Base-by-base conservation (phyloP, 2,113 vertebrate species). In the Vimba vimba region DNA sequence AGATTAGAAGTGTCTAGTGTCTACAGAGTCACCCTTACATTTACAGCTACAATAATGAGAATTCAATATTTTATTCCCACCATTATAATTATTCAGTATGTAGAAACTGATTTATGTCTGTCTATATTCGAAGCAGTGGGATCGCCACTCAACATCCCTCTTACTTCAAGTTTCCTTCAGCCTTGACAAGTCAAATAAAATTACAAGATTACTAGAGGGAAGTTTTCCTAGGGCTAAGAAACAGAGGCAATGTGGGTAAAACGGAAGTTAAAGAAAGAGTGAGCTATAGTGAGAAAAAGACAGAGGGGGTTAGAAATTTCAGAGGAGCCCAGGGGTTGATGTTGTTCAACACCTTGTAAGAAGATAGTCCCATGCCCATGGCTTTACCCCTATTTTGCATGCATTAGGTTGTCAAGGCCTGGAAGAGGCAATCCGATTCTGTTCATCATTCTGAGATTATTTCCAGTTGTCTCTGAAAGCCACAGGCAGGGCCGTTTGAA, bases 321-420 rank as follows among this genome's bases (percentile, higher is more conserved):
- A 39, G 79, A 79, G 60, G 47, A 77, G 52, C 57, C 52, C 64
- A 47, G 9, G 69, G 76, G 75, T 73, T 77, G 79, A 85, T 87
- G 79, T 79, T 87, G 88, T 84, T 87, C 57, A 79, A 79, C 86
- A 87, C 76, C 30, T 85, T 83, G 64, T 78, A 77, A 87, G 69
- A 85, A 82, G 84, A 85, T 88, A 83, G 74, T 39, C 68, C 66
- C 12, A 39, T 79, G 83, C 88, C 82, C 33, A 30, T 87, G 86
- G 79, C 73, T 79, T 85, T 66, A 77, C 68, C 83, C 43, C 85
- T 82, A 86, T 85, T 93, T 91, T 88, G 85, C 90, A 91, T 91
- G 91, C 92, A 92, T 91, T 90, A 90, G 30, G 82, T 88, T 89
- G 88, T 91, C 91, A 88, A 88, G 88, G 85, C 83, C 86, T 64